Evolutionary conservation across 2,888 invertebrate species (phyloP), one percentile per base, ranked within the genome.

Genomic region (Teleogryllus oceanicus): DNA sequence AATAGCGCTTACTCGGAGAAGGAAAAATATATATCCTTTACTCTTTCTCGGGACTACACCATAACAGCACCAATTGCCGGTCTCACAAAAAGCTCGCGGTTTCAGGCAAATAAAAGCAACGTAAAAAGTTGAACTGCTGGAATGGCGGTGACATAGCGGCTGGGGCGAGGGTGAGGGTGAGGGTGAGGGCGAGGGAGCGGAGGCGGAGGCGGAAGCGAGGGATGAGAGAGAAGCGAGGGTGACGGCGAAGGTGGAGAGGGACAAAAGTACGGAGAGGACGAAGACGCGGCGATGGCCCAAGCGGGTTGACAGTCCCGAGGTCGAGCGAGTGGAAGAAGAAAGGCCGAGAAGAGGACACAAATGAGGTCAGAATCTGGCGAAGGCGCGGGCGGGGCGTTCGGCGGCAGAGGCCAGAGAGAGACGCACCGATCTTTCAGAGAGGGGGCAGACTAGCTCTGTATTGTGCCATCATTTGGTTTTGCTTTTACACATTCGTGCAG

Each of bases 11-110:
- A 62, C 62, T 16, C 13, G 62, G 62, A 62, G 62, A 62, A 62
- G 62, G 4, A 18, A 18, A 62, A 16, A 62, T 62, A 62, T 62
- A 62, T 18, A 62, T 62, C 62, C 62, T 62, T 13, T 62, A 62
- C 62, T 62, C 62, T 62, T 62, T 62, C 62, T 62, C 62, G 13
- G 62, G 16, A 13, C 62, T 16, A 62, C 62, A 62, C 62, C 62
- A 62, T 62, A 62, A 62, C 62, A 62, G 62, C 62, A 18, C 62
- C 62, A 62, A 62, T 62, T 62, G 62, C 62, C 62, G 62, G 62
- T 62, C 62, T 62, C 62, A 62, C 62, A 62, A 62, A 62, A 62
- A 62, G 62, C 62, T 62, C 62, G 62, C 62, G 62, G 62, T 18
- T 62, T 62, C 62, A 62, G 62, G 16, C 18, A 62, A 62, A 62